Evolutionary conservation across 1,140 invertebrate species (phyloP).

Genomic region (Mercenaria mercenaria): DNA sequence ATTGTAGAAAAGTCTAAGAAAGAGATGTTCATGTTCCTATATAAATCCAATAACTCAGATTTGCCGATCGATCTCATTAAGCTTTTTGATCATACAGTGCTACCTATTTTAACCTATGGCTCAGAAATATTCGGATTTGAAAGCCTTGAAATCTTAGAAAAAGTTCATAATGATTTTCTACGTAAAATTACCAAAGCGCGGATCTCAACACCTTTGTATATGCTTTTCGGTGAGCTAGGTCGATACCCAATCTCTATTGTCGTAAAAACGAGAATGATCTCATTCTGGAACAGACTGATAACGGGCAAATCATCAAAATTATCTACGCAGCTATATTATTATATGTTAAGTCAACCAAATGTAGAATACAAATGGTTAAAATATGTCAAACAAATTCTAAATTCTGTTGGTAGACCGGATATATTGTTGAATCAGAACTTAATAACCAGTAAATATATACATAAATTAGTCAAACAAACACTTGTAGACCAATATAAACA

Average conservation of each 20-base stretch:
- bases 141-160: conserved; percentile 23
- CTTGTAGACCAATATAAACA: too few species aligned
- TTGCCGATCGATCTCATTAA: conserved; percentile 2
- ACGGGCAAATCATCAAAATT: neutral
- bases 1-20: neutral
- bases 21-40: neutral
- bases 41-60: neutral
- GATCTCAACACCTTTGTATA: conserved; percentile 4
- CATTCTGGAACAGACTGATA: neutral
- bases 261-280: conserved; percentile 12
- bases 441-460: neutral
- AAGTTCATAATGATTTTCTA: conserved; percentile 26
- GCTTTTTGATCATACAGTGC: conserved; percentile 19
- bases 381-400: conserved; percentile 30
- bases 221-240: neutral
- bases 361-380: neutral
- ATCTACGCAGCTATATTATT: neutral
- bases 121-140: conserved; percentile 37
- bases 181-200: conserved; percentile 7
- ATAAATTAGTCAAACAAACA: conserved; percentile 12
- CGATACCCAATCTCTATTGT: conserved; percentile 8
- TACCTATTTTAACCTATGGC: conserved; percentile 17
- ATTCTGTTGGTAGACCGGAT: neutral
- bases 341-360: conserved; percentile 11
- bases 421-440: neutral